phyloP scores from a whole-genome alignment of 2,113 vertebrate genomes.

The Periophthalmodon schlosseri region DNA sequence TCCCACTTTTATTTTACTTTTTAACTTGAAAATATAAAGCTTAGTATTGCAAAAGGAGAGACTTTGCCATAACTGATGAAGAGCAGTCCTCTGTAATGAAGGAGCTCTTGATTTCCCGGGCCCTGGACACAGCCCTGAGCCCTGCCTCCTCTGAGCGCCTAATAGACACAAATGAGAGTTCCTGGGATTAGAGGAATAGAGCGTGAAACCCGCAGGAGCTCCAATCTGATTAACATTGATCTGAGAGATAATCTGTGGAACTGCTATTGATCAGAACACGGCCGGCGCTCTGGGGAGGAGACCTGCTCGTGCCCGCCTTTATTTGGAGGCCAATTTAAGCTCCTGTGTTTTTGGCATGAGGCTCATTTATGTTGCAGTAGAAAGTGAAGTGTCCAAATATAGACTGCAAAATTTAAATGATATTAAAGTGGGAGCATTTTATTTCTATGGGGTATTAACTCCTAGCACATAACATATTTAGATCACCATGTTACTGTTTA shows the following conservation, averaged over 20 bases:
- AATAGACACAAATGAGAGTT: slow-evolving; percentile 72
- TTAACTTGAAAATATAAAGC: too few relatives aligned
- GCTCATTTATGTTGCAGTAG: background rate
- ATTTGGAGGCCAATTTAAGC: slow-evolving; percentile 73
- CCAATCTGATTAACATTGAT: slow-evolving; percentile 74
- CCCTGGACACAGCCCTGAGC: slow-evolving; percentile 41
- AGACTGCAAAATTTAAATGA: background rate
- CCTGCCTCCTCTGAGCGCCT: slow-evolving; percentile 57
- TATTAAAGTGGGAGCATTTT: too few relatives aligned
- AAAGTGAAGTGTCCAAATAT: slow-evolving; percentile 41
- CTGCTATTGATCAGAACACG: slow-evolving; percentile 76
- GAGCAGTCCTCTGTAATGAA: slow-evolving; percentile 48
- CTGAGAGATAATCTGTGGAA: slow-evolving; percentile 70
- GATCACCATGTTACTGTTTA: too few relatives aligned
- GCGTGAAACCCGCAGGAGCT: slow-evolving; percentile 63
- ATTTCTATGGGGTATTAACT: too few relatives aligned
- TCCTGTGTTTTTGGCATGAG: background rate
- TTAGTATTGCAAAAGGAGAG: slow-evolving; percentile 9
- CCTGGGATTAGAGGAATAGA: slow-evolving; percentile 66
- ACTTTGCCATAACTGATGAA: background rate
- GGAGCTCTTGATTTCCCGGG: slow-evolving; percentile 51
- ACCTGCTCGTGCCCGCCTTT: slow-evolving; percentile 70
- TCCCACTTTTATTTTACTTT: too few relatives aligned
- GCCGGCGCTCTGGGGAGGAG: slow-evolving; percentile 60
- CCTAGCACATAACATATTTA: too few relatives aligned